These are phyloP conservation scores for Gephyroberyx darwinii DNA, from an alignment of 2,797 vertebrate species.

Conservation along the genomic window DNA sequence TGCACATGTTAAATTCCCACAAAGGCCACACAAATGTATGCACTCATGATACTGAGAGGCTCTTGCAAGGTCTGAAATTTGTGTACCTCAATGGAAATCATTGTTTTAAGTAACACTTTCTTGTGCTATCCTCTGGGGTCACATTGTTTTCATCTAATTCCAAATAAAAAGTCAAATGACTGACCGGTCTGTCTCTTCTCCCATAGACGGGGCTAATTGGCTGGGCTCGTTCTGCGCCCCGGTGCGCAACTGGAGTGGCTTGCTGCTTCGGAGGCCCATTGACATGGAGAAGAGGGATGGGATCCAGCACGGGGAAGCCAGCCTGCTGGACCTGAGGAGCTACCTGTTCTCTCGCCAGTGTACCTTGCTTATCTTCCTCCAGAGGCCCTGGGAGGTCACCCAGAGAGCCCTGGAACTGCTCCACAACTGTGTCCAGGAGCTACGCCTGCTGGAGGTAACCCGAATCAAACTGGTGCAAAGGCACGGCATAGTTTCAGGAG, in stretches of 20 bases:
- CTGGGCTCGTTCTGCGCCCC: conserved; percentile 95
- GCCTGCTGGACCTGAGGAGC: conserved; percentile 93
- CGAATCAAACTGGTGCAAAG: neutral
- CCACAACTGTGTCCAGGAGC: conserved; percentile 97
- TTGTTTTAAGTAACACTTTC: too few species aligned
- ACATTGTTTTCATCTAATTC: too few species aligned
- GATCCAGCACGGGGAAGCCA: conserved; percentile 92
- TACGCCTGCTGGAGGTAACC: conserved; percentile 91
- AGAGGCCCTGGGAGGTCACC: conserved; percentile 97
- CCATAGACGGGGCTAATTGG: conserved; percentile 95
- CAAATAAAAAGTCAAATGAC: neutral
- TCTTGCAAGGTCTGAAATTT: too few species aligned
- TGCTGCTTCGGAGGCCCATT: conserved; percentile 93
- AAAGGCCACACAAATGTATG: too few species aligned
- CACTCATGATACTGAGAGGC: too few species aligned
- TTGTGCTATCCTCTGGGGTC: too few species aligned
- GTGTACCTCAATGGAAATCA: too few species aligned
- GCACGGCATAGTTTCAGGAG: too few species aligned
- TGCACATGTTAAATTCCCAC: too few species aligned
- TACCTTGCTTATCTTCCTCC: conserved; percentile 95
- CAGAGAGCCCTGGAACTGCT: conserved; percentile 94
- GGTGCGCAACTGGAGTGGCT: conserved; percentile 92
- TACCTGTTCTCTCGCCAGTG: conserved; percentile 99
- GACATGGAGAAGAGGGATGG: conserved; percentile 98
- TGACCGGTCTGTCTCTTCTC: neutral